Percentiles rank a stretch among this genome's conserved stretches.
phyloP scores from a whole-genome alignment of 2,113 vertebrate genomes.

The Azemiops feae region DNA sequence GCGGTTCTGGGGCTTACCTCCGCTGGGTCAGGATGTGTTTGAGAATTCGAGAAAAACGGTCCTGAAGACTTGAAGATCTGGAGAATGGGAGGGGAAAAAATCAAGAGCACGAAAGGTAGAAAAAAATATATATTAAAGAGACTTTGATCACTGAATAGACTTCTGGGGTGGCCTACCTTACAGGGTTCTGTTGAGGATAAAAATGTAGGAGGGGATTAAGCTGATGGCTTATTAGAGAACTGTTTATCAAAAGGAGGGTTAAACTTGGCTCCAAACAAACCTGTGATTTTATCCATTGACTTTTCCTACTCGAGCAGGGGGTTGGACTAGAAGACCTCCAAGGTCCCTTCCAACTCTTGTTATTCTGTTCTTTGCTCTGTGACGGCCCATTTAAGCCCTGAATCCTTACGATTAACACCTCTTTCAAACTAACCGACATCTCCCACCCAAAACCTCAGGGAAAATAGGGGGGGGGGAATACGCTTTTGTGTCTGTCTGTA shows the following conservation, averaged over 20 bases:
- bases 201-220: not conserved
- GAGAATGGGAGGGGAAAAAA: slow-evolving; percentile 15
- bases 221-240: not conserved
- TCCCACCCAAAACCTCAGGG: not conserved
- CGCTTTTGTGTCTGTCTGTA: not conserved
- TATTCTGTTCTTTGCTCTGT: not conserved
- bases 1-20: slow-evolving; percentile 70
- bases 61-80: slow-evolving; percentile 70
- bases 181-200: not conserved
- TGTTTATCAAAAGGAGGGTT: not conserved
- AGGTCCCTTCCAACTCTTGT: not conserved
- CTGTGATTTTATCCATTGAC: not conserved
- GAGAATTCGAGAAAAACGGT: slow-evolving; percentile 87
- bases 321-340: not conserved
- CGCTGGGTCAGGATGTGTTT: slow-evolving; percentile 88
- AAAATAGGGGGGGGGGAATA: not conserved
- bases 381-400: not conserved
- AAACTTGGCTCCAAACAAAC: not conserved
- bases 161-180: not conserved
- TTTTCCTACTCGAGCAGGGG: not conserved
- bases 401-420: not conserved
- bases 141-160: not conserved
- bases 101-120: not conserved
- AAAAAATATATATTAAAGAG: not conserved
- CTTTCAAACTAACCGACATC: not conserved